Evolutionary conservation across 2,888 invertebrate genomes (phyloP), one percentile per base, ranked within the genome.

Genomic region (Protodeltote pygarga): DNA sequence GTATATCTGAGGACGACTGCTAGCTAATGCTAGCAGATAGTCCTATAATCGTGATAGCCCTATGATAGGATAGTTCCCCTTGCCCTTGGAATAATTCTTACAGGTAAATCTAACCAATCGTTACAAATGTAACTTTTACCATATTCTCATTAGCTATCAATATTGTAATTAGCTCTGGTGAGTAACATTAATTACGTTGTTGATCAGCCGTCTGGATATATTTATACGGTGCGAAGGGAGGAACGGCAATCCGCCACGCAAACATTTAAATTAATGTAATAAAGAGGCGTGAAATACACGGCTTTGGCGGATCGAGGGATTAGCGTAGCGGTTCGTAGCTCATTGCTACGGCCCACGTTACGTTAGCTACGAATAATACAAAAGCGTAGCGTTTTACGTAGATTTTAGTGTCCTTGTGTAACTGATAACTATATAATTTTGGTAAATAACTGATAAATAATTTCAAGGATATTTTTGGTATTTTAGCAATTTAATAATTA

Each of bases 191-290:
- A 35, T 46, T 47, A 28, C 42, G 47, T 38, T 47, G 46, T 42
- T 68, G 71, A 70, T 69, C 64, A 58, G 64, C 39, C 51, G 46
- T 53, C 42, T 49, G 41, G 69, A 73, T 81, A 77, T 78, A 77
- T 79, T 67, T 77, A 71, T 67, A 65, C 68, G 64, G 58, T 58
- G 65, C 57, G 58, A 55, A 77, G 80, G 79, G 78, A 72, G 78
- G 68, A 73, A 73, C 73, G 59, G 71, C 72, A 80, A 82, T 83
- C 81, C 78, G 76, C 66, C 71, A 71, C 75, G 79, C 86, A 88
- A 89, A 90, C 91, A 90, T 91, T 91, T 91, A 89, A 91, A 91
- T 91, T 91, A 91, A 91, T 91, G 90, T 90, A 83, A 88, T 90
- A 89, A 89, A 89, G 85, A 89, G 85, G 79, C 87, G 87, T 86